A percentile compares a stretch with the other conserved stretches of the same genome.
Conservation (phyloP, 2,888 invertebrate genomes). For the Polia nebulosa region DNA sequence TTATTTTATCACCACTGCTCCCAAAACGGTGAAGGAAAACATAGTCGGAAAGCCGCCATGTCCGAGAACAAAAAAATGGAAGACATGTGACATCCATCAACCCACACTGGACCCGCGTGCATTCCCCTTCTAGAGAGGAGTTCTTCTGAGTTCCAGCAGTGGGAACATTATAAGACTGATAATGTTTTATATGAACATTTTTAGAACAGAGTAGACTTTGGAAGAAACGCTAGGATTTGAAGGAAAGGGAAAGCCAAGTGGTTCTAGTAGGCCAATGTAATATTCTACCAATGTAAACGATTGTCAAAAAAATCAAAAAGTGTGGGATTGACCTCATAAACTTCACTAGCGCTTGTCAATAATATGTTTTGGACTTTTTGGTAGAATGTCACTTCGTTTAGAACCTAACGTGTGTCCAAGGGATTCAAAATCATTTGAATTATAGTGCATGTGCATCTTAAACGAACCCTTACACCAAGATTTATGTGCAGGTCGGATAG, state of each 20-base stretch:
- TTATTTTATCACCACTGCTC: too few relatives aligned
- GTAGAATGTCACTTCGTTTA: background rate
- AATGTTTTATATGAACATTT: too few relatives aligned
- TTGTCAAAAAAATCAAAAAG: background rate
- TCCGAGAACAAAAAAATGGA: too few relatives aligned
- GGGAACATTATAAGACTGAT: too few relatives aligned
- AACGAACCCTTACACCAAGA: background rate
- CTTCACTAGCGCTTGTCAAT: background rate
- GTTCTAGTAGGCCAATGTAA: background rate
- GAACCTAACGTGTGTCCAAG: background rate
- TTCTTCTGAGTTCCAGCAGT: too few relatives aligned
- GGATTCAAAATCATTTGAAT: background rate
- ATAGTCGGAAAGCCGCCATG: too few relatives aligned
- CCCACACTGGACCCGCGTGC: too few relatives aligned
- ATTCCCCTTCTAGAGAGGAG: too few relatives aligned
- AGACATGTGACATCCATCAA: too few relatives aligned
- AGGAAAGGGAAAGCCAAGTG: background rate
- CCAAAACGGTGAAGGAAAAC: too few relatives aligned
- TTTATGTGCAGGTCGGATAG: background rate
- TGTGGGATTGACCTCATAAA: background rate
- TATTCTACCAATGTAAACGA: background rate
- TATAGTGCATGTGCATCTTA: too few relatives aligned
- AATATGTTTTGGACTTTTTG: background rate
- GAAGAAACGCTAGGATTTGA: background rate
- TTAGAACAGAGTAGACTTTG: background rate